A percentile compares a stretch with the other conserved stretches of the same genome.
These are phyloP conservation scores for Ptilonorhynchus violaceus DNA, from an alignment of 2,113 vertebrate genomes.

Conservation along the genomic window DNA sequence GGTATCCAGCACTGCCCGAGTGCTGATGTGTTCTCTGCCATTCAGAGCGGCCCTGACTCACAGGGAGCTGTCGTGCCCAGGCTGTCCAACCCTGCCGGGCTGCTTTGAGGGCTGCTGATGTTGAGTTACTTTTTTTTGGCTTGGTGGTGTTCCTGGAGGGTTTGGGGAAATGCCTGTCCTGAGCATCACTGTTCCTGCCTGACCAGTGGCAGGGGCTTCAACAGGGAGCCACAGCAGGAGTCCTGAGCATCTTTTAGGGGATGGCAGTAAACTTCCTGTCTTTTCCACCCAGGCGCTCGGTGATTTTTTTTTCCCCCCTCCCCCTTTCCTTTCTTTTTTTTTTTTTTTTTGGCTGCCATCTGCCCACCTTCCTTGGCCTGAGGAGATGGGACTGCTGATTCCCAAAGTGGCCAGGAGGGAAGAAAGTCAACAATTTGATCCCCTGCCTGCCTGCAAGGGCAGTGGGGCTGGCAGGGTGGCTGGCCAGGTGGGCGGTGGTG, in stretches of 20 bases:
- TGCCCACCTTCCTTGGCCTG: neutral
- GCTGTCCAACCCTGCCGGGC: neutral
- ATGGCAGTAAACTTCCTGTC: neutral
- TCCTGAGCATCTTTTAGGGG: neutral
- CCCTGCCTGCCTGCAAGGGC: neutral
- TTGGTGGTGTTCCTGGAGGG: neutral
- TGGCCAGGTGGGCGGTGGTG: neutral
- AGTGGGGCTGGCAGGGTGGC: neutral
- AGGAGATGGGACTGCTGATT: neutral
- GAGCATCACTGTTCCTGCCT: neutral
- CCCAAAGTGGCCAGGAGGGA: neutral
- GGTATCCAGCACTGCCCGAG: neutral
- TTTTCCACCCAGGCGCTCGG: neutral
- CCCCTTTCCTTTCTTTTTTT: neutral
- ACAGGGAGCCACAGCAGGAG: neutral
- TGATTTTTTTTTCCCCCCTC: neutral
- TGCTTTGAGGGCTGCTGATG: neutral
- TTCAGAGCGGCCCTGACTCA: rapidly evolving
- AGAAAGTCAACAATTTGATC: neutral
- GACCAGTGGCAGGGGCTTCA: neutral
- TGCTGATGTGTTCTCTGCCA: neutral
- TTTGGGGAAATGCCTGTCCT: neutral
- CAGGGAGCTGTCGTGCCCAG: neutral
- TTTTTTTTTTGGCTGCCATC: neutral
- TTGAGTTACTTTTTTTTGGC: neutral